A percentile compares a stretch with the other conserved stretches of the same genome.
Evolutionary conservation across 2,797 vertebrate species (phyloP).

Genomic region (Geotrypetes seraphini): DNA sequence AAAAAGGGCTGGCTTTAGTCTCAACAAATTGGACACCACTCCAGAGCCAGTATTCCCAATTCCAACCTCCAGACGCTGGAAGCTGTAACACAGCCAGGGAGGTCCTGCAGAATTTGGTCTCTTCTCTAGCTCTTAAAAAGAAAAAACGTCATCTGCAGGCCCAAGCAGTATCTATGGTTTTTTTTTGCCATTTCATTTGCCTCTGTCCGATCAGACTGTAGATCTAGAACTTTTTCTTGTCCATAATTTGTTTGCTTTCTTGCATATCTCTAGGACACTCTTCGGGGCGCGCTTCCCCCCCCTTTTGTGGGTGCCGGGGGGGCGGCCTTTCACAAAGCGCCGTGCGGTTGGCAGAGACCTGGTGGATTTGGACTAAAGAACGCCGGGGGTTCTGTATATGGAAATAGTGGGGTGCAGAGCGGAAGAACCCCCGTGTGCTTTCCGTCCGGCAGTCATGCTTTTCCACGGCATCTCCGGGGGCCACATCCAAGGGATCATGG

Average conservation of each 20-base stretch:
- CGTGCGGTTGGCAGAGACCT: constrained; percentile 48
- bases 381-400: constrained; percentile 77
- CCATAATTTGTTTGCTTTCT: constrained; percentile 6
- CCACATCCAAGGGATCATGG: constrained; percentile 98
- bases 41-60: constrained; percentile 82
- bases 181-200: too few species aligned
- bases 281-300: neutral
- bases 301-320: constrained; percentile 14
- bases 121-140: too few species aligned
- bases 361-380: constrained; percentile 79
- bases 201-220: too few species aligned
- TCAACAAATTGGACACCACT: constrained; percentile 93
- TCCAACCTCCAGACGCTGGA: constrained; percentile 81
- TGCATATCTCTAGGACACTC: constrained; percentile 20
- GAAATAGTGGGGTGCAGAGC: constrained; percentile 96
- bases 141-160: too few species aligned
- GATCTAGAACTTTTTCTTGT: too few species aligned
- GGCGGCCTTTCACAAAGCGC: constrained; percentile 28
- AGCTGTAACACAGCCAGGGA: constrained; percentile 67
- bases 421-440: constrained; percentile 90
- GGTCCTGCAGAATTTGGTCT: too few species aligned
- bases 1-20: constrained; percentile 89
- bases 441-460: constrained; percentile 97
- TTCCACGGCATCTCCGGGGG: constrained; percentile 99
- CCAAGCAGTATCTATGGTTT: too few species aligned